These are phyloP conservation scores for Vombatus ursinus DNA, from an alignment of 2,113 vertebrate species.

Conservation along the genomic window DNA sequence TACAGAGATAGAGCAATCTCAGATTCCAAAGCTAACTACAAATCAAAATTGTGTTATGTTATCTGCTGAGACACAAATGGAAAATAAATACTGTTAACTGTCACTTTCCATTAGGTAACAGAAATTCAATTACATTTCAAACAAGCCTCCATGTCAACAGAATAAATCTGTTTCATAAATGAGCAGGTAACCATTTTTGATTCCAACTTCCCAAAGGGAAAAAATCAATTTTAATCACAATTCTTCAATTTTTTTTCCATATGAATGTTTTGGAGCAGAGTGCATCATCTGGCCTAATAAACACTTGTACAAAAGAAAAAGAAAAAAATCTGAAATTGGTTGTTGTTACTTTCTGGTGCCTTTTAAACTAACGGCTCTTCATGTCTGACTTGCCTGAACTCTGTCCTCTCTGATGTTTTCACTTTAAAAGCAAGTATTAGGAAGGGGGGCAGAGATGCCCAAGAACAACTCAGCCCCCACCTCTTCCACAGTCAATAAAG, in stretches of 20 bases:
- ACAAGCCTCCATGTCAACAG: slow-evolving; percentile 96
- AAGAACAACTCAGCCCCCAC: slow-evolving; percentile 1
- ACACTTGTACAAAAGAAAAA: slow-evolving; percentile 77
- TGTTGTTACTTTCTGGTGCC: slow-evolving; percentile 81
- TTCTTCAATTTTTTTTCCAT: slow-evolving; percentile 89
- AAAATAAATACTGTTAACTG: slow-evolving; percentile 94
- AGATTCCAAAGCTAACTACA: slow-evolving; percentile 90
- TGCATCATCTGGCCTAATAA: slow-evolving; percentile 93
- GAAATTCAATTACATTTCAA: slow-evolving; percentile 99
- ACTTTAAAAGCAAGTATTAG: slow-evolving; percentile 56
- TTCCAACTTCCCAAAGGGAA: slow-evolving; percentile 94
- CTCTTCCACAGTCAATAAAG: neutral
- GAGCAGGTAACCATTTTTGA: slow-evolving; percentile 97
- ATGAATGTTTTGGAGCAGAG: slow-evolving; percentile 90
- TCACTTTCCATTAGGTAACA: slow-evolving; percentile 96
- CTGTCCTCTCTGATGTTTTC: slow-evolving; percentile 19
- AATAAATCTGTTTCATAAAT: slow-evolving; percentile 97
- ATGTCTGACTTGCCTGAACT: slow-evolving; percentile 51
- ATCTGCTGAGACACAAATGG: slow-evolving; percentile 91
- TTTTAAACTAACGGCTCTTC: slow-evolving; percentile 78
- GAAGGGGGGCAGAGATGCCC: neutral
- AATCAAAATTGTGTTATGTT: slow-evolving; percentile 93
- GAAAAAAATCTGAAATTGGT: slow-evolving; percentile 78
- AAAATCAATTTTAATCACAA: slow-evolving; percentile 99
- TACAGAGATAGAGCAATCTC: slow-evolving; percentile 88